Evolutionary conservation across 1,140 invertebrate species (phyloP).

Genomic region (Calliphora vicina): DNA sequence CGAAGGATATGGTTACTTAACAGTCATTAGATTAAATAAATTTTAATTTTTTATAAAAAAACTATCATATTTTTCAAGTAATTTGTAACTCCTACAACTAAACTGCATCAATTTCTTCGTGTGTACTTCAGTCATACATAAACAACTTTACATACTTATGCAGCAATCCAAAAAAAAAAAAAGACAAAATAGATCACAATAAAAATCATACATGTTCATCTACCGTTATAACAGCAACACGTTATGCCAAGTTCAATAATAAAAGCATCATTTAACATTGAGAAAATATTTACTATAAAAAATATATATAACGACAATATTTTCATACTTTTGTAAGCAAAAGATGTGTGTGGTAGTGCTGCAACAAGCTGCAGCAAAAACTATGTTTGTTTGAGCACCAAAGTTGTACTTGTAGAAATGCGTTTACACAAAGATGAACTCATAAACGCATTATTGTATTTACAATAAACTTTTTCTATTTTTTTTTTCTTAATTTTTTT

Average conservation of each 20-base stretch:
- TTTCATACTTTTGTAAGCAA: not conserved
- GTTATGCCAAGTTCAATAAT: conserved; percentile 41
- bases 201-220: conserved; percentile 3
- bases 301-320: not conserved
- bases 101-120: no score
- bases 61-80: no score
- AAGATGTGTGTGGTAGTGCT: not conserved
- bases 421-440: conserved; percentile 28
- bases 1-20: no score
- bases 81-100: no score
- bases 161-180: no score
- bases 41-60: no score
- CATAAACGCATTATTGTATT: conserved; percentile 32
- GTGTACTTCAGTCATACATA: no score
- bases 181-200: not conserved
- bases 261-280: conserved; percentile 35
- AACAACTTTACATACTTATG: no score
- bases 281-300: not conserved
- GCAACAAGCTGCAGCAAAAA: not conserved
- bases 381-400: no score
- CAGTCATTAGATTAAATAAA: no score
- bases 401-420: not conserved
- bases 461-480: not conserved
- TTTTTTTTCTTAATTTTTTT: not conserved
- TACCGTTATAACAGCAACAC: conserved; percentile 29